These are phyloP conservation scores for Cairina moschata DNA, from an alignment of 2,113 vertebrate genomes.

Conservation along the genomic window DNA sequence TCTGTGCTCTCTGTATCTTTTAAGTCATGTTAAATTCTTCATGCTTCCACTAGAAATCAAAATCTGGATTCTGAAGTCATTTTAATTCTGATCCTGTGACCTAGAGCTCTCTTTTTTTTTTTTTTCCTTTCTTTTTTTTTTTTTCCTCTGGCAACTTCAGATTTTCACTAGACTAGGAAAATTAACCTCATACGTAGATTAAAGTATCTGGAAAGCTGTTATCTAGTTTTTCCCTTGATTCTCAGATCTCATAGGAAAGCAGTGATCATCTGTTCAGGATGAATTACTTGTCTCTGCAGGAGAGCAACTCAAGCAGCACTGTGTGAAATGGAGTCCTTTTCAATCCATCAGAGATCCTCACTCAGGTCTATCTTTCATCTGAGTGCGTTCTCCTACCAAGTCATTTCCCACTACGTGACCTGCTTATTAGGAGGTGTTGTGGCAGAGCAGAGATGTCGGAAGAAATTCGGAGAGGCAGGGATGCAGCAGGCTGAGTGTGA, in stretches of 20 bases:
- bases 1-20: background rate
- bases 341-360: background rate
- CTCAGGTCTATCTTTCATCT: conserved; percentile 45
- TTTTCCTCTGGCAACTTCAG: background rate
- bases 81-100: background rate
- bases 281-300: conserved; percentile 30
- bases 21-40: background rate
- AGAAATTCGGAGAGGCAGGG: conserved; percentile 18
- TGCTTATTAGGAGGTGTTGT: conserved; percentile 6
- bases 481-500: background rate
- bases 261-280: conserved; percentile 21
- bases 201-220: conserved; percentile 22
- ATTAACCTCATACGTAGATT: conserved; percentile 23
- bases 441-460: conserved; percentile 30
- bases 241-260: background rate
- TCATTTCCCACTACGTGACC: conserved; percentile 37
- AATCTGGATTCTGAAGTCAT: background rate
- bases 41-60: background rate
- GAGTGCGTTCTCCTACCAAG: conserved; percentile 16
- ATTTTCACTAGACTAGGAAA: background rate
- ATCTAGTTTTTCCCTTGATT: background rate
- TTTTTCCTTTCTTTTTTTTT: too few species aligned
- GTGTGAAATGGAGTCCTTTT: conserved; percentile 13
- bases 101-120: background rate
- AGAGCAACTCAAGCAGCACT: conserved; percentile 6